phyloP scores from a whole-genome alignment of 1,140 invertebrate genomes.

The Leptoteleia sp. region DNA sequence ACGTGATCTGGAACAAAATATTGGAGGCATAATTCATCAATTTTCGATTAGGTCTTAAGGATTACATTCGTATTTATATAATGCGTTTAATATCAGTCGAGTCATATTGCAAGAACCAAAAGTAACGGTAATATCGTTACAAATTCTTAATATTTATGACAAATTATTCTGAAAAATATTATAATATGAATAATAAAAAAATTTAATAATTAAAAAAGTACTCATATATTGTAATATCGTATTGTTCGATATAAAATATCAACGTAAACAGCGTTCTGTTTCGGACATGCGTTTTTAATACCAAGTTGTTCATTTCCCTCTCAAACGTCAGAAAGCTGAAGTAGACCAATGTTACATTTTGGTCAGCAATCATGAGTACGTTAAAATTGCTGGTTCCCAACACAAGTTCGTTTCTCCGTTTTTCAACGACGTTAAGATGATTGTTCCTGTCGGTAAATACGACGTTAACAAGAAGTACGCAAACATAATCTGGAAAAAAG shows the following conservation, averaged over 20 bases:
- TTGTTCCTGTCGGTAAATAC: conserved; percentile 66
- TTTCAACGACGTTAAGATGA: conserved; percentile 57
- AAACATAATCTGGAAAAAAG: conserved; percentile 67
- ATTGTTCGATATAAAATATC: too few species aligned
- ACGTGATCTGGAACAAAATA: conserved; percentile 40
- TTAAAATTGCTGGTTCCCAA: conserved; percentile 32
- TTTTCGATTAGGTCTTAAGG: neutral
- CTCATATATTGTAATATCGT: too few species aligned
- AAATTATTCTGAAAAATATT: too few species aligned
- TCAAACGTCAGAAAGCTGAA: conserved; percentile 1
- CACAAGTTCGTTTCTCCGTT: conserved; percentile 20
- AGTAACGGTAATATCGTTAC: too few species aligned
- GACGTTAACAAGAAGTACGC: conserved; percentile 69
- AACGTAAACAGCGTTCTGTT: too few species aligned
- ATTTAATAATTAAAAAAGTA: too few species aligned
- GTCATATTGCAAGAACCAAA: too few species aligned
- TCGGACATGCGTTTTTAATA: conserved; percentile 5
- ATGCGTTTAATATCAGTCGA: too few species aligned
- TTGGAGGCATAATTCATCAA: conserved; percentile 4
- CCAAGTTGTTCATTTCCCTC: neutral
- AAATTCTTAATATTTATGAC: too few species aligned
- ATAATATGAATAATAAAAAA: too few species aligned
- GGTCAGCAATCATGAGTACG: conserved; percentile 25
- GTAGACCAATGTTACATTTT: conserved; percentile 35
- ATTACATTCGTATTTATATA: too few species aligned